Evolutionary conservation across 2,113 vertebrate genomes (phyloP).

Genomic region (Malurus elegans): DNA sequence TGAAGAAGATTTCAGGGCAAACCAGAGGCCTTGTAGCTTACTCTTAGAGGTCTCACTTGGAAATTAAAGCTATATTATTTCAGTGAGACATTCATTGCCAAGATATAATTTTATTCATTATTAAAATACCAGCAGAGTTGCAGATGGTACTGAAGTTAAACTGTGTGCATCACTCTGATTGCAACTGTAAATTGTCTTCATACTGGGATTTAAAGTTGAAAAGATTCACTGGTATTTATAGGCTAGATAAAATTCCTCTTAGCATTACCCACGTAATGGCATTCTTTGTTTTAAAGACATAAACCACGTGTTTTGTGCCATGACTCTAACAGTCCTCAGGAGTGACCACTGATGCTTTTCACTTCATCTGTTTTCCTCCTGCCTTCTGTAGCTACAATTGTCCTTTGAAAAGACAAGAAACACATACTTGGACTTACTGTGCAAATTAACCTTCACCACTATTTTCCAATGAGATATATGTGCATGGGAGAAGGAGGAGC

Average conservation of each 20-base stretch:
- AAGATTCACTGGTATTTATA: conserved; percentile 68
- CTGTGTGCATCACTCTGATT: conserved; percentile 57
- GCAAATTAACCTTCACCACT: background rate
- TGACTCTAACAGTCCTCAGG: conserved; percentile 16
- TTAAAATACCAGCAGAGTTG: conserved; percentile 68
- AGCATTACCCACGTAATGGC: conserved; percentile 38
- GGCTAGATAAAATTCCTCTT: conserved; percentile 70
- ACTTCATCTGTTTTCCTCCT: conserved; percentile 25
- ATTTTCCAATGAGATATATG: background rate
- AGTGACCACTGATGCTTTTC: conserved; percentile 30
- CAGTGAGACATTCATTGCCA: conserved; percentile 39
- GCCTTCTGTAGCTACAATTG: background rate
- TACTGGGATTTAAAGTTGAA: conserved; percentile 58
- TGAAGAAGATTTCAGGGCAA: background rate
- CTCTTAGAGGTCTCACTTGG: background rate
- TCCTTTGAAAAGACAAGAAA: conserved; percentile 14
- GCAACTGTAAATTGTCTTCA: conserved; percentile 61
- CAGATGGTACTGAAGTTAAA: conserved; percentile 66
- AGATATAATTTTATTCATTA: conserved; percentile 67
- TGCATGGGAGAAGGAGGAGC: background rate
- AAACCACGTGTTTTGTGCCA: conserved; percentile 35
- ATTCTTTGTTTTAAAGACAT: conserved; percentile 58
- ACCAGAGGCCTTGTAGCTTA: background rate
- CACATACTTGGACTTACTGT: background rate
- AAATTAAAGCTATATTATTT: conserved; percentile 22